Base-by-base conservation (phyloP, 2,888 invertebrate species). In the Torymus aiolomorphi region DNA sequence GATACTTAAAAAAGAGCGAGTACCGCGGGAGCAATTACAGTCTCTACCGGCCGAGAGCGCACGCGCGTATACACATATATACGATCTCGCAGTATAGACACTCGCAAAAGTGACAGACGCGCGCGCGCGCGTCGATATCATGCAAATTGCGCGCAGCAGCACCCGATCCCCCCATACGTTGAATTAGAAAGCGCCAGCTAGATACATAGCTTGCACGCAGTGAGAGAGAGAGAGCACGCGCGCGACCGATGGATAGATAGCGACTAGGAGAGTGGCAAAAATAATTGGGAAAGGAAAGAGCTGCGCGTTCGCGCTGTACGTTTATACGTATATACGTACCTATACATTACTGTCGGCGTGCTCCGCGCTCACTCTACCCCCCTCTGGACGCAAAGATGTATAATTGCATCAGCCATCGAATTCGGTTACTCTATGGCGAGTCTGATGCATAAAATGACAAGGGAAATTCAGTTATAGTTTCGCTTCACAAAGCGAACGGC, bases 361-460 rank as follows among this genome's bases (percentile, higher is more conserved):
- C 84, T 20, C 31, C 72, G 70, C 56, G 12, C 31, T 13, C 76
- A 52, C 42, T 5, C 42, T 42, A 42, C 42, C 42, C 42, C 42
- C 42, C 42, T 42, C 42, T 42, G 8, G 67, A 63, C 71, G 89
- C 89, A 89, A 89, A 89, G 89, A 90, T 90, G 87, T 87, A 86
- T 90, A 90, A 90, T 90, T 89, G 88, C 87, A 88, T 90, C 89
- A 90, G 85, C 87, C 87, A 90, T 90, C 89, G 89, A 90, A 90
- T 90, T 90, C 87, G 89, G 89, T 90, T 90, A 90, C 86, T 86
- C 86, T 87, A 67, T 88, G 88, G 89, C 88, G 88, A 89, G 89
- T 90, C 89, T 89, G 89, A 88, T 89, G 90, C 90, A 90, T 89
- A 90, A 90, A 90, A 90, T 90, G 89, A 89, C 88, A 87, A 86